Percentiles rank a stretch among this genome's conserved stretches.
Evolutionary conservation across 2,113 vertebrate species (phyloP).

Genomic region (Salvelinus fontinalis): DNA sequence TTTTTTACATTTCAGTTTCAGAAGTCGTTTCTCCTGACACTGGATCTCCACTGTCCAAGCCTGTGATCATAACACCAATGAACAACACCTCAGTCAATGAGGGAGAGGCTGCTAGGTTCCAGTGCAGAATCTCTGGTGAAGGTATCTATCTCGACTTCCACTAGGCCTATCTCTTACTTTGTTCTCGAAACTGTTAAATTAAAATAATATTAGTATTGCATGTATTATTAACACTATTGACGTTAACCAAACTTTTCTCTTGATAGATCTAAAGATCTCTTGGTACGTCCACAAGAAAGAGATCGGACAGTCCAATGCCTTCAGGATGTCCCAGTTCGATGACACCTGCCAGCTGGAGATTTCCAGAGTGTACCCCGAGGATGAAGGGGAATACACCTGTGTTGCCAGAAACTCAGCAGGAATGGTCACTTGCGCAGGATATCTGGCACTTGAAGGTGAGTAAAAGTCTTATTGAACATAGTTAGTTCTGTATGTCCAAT

Average conservation of each 20-base stretch:
- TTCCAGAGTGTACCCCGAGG: constrained; percentile 79
- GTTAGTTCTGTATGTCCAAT: constrained; percentile 67
- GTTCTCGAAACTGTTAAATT: constrained; percentile 50
- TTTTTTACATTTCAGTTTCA: constrained; percentile 74
- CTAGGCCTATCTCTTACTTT: not conserved
- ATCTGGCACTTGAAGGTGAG: constrained; percentile 86
- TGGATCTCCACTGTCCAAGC: constrained; percentile 79
- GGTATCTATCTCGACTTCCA: constrained; percentile 51
- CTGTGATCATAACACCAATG: constrained; percentile 80
- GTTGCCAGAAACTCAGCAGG: constrained; percentile 87
- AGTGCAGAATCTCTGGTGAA: constrained; percentile 88
- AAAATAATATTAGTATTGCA: no score
- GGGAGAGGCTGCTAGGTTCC: constrained; percentile 82
- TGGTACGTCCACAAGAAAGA: constrained; percentile 90
- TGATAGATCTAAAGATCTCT: constrained; percentile 84
- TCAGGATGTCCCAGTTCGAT: constrained; percentile 89
- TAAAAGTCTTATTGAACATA: not conserved
- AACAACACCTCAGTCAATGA: constrained; percentile 78
- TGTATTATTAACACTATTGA: not conserved
- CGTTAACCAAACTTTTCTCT: not conserved
- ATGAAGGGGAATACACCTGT: constrained; percentile 89
- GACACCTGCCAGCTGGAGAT: constrained; percentile 88
- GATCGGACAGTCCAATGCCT: constrained; percentile 85
- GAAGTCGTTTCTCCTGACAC: constrained; percentile 82
- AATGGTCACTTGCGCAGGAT: constrained; percentile 86